Evolutionary conservation across 2,797 vertebrate genomes (phyloP).

Genomic region (Leptodactylus fallax): DNA sequence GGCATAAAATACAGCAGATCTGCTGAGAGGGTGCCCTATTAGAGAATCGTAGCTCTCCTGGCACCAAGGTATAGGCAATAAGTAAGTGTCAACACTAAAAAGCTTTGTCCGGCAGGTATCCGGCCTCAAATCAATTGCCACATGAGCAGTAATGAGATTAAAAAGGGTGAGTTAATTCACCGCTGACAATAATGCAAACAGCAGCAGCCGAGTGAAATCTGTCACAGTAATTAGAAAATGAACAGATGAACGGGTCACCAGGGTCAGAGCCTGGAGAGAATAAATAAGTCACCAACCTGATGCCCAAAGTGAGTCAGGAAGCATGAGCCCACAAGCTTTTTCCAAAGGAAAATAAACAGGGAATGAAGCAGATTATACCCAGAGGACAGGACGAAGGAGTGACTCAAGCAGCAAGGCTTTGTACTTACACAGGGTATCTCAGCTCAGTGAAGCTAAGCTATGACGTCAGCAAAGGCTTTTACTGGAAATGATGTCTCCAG

Average conservation of each 20-base stretch:
- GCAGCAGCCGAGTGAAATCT: not conserved
- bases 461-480: slow-evolving; percentile 32
- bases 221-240: slow-evolving; percentile 43
- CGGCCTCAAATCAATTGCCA: slow-evolving; percentile 14
- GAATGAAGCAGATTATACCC: not conserved
- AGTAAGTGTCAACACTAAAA: slow-evolving; percentile 6
- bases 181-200: slow-evolving; percentile 30
- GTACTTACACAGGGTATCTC: not conserved
- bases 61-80: slow-evolving; percentile 9
- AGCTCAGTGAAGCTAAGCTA: slow-evolving; percentile 20
- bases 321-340: not conserved
- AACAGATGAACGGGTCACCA: slow-evolving; percentile 27
- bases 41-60: not conserved
- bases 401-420: slow-evolving; percentile 22
- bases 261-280: slow-evolving; percentile 14
- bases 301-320: slow-evolving; percentile 46
- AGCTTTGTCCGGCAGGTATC: slow-evolving; percentile 2
- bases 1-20: not conserved
- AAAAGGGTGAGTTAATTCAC: slow-evolving; percentile 34
- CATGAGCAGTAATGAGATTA: slow-evolving; percentile 29
- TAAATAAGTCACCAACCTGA: not conserved
- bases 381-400: slow-evolving; percentile 14
- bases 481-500: slow-evolving; percentile 30
- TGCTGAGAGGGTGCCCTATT: not conserved
- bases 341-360: slow-evolving; percentile 22